Evolutionary conservation across 2,797 vertebrate genomes (phyloP).

Genomic region (Gymnothorax javanicus): DNA sequence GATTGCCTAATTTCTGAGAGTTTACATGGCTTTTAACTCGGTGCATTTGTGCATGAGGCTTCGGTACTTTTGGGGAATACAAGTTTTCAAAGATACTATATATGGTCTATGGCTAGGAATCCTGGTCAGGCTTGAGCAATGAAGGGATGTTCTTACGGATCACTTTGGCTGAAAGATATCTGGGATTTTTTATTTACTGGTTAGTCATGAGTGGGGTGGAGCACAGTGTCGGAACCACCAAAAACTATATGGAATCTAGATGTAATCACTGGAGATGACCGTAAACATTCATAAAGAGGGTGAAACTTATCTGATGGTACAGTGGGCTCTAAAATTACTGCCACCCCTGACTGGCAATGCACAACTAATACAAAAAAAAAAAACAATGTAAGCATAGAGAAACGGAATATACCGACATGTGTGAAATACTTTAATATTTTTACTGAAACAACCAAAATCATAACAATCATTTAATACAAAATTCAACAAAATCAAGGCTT

Average conservation of each 20-base stretch:
- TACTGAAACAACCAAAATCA: too few species aligned
- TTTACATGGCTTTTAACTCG: too few species aligned
- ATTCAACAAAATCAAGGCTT: too few species aligned
- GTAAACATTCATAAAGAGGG: background rate
- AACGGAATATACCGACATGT: too few species aligned
- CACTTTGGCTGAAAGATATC: background rate
- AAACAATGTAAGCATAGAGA: too few species aligned
- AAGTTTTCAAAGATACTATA: background rate
- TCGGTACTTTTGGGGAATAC: background rate
- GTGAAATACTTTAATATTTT: too few species aligned
- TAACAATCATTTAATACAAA: too few species aligned
- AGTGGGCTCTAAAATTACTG: too few species aligned
- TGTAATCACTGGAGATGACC: background rate
- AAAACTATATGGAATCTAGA: background rate
- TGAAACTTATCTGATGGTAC: background rate
- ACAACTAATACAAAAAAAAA: too few species aligned
- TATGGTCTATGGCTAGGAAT: background rate
- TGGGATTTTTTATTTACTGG: background rate
- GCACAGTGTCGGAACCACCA: background rate
- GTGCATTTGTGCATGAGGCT: background rate
- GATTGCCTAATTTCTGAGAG: background rate
- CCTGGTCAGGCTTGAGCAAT: background rate
- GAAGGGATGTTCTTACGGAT: background rate
- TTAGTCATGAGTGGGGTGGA: background rate
- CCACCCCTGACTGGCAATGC: too few species aligned